phyloP scores from a whole-genome alignment of 2,888 invertebrate genomes.

The Hedychridium roseum region DNA sequence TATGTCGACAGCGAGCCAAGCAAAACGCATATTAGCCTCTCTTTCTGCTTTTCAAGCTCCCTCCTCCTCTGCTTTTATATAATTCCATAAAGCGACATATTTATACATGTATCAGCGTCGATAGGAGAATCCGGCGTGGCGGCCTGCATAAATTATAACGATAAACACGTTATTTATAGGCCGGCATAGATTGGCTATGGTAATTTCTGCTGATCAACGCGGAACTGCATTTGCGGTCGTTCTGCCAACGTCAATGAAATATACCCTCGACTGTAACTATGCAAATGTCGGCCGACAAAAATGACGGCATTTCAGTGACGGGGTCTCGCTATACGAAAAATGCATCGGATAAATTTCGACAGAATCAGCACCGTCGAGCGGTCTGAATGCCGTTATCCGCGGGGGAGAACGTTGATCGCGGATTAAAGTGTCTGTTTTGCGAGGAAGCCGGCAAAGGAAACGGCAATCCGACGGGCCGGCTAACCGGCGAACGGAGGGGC shows the following conservation, averaged over 20 bases:
- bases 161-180: constrained; percentile 63
- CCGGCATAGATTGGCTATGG: constrained; percentile 61
- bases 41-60: too few species aligned
- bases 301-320: too few species aligned
- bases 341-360: too few species aligned
- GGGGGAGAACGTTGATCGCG: too few species aligned
- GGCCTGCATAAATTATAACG: constrained; percentile 61
- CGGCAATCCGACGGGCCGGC: constrained; percentile 16
- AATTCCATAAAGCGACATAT: neutral
- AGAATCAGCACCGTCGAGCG: too few species aligned
- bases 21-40: too few species aligned
- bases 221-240: constrained; percentile 48
- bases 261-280: too few species aligned
- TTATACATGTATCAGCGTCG: constrained; percentile 29
- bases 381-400: too few species aligned
- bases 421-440: constrained; percentile 44
- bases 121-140: constrained; percentile 40
- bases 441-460: constrained; percentile 21
- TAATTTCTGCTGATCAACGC: constrained; percentile 62
- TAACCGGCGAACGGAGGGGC: constrained; percentile 6
- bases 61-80: neutral
- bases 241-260: constrained; percentile 27
- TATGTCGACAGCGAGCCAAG: too few species aligned
- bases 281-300: too few species aligned
- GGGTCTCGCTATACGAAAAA: too few species aligned